Base-by-base conservation (phyloP, 2,113 vertebrate genomes). In the Clinocottus analis region DNA sequence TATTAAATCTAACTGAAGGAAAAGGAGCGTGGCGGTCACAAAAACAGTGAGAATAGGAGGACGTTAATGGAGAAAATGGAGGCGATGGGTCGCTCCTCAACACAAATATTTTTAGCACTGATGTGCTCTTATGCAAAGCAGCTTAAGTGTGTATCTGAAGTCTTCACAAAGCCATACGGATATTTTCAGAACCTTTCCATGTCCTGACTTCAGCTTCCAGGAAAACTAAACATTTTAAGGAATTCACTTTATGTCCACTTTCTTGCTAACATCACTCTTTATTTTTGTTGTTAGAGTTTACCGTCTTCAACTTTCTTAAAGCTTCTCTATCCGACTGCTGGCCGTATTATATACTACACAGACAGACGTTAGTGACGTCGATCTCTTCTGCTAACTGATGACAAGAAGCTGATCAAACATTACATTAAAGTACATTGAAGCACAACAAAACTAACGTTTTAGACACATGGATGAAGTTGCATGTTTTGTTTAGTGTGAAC, bases 121-220 rank as follows among this genome's bases (percentile, higher is more conserved):
- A 59, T 63, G 63, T 87, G 63, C 25, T 47, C 16, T 29, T 21
- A 43, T 29, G 16, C 41, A 65, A 65, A 65, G 41, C 63, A 47
- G 63, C 14, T 45, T 72, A 76, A 82, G 82, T 90, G 86, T 66
- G 12, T 6, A 16, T 66, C 83, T 65, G 45, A 72, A 68, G 65
- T n/a, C 39, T 41, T 79, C 45, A 85, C 7, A 71, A n/a, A 55
- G n/a, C 33, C 64, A 72, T 12, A 47, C 69, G 58, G 66, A 55
- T 23, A 79, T 64, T 66, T 72, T 25, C 27, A 49, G 61, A 59
- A 72, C 66, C 53, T 70, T 86, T 79, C 21, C 66, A 64, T 7
- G 13, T 29, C 12, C 55, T 27, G 12, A 4, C 53, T 27, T 27
- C 53, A 23, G 23, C 53, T 56, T 56, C 13, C 13, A 27, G 53